A percentile compares a stretch with the other conserved stretches of the same genome.
Conservation (phyloP, 2,797 vertebrate species). For the Onychomys torridus region DNA sequence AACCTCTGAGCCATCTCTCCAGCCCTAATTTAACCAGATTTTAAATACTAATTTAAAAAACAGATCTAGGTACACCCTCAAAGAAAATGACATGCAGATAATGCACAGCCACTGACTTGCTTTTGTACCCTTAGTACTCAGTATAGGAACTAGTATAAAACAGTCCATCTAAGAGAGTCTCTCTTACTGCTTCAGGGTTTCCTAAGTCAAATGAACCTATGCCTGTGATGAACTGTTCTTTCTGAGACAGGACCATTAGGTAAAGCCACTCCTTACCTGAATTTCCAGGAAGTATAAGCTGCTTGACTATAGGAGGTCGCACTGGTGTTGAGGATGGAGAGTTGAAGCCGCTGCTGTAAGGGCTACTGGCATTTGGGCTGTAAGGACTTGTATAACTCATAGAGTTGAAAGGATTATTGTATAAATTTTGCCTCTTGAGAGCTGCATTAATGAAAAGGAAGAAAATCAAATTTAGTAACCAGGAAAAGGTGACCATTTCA, state of each 20-base stretch:
- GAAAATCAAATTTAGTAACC: conserved; percentile 65
- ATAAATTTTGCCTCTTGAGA: conserved; percentile 95
- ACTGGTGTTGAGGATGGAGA: conserved; percentile 96
- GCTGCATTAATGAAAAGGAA: conserved; percentile 86
- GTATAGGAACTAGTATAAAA: neutral
- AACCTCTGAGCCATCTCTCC: no score
- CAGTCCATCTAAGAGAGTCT: neutral
- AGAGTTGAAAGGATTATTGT: conserved; percentile 93
- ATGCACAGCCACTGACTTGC: neutral
- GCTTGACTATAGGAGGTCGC: conserved; percentile 94
- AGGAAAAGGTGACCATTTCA: conserved; percentile 56
- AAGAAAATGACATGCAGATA: conserved; percentile 9
- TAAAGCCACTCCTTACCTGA: conserved; percentile 89
- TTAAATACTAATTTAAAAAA: neutral
- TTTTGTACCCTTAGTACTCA: neutral
- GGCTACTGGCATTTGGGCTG: conserved; percentile 95
- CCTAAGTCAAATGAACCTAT: conserved; percentile 49
- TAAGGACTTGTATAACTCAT: conserved; percentile 92
- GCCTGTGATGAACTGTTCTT: conserved; percentile 12
- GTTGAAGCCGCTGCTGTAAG: conserved; percentile 97
- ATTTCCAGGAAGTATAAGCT: conserved; percentile 94
- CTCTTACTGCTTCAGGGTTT: conserved; percentile 15
- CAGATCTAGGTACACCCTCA: neutral
- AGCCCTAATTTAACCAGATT: conserved; percentile 53
- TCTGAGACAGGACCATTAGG: neutral